A percentile compares a stretch with the other conserved stretches of the same genome.
Evolutionary conservation across 2,888 invertebrate species (phyloP).

Genomic region (Cerceris ruficornis): DNA sequence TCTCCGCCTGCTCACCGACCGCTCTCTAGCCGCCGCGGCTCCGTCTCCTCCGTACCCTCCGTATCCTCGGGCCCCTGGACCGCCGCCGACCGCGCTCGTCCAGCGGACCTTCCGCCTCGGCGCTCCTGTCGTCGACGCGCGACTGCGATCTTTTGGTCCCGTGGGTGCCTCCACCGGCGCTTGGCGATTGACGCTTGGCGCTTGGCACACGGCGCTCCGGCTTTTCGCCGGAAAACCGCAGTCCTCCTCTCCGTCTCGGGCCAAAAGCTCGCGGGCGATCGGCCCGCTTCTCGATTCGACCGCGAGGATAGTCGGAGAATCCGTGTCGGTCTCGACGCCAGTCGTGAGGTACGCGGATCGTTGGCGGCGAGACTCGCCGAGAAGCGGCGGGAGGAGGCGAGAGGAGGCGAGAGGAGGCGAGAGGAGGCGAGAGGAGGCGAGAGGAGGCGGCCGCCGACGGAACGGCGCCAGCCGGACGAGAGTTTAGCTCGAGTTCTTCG

Average conservation of each 20-base stretch:
- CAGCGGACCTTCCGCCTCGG: no score
- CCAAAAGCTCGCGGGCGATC: no score
- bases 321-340: slow-evolving; percentile 7
- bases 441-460: slow-evolving; percentile 74
- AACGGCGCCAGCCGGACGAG: slow-evolving; percentile 74
- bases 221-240: no score
- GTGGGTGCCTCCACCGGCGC: no score
- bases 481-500: slow-evolving; percentile 67
- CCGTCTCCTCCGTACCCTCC: slow-evolving; percentile 6
- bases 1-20: slow-evolving; percentile 15
- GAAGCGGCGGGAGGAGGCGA: slow-evolving; percentile 63
- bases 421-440: slow-evolving; percentile 59
- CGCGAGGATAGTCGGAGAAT: background rate
- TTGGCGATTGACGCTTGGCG: no score
- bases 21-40: slow-evolving; percentile 3
- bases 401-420: slow-evolving; percentile 55
- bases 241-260: no score
- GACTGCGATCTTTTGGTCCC: no score
- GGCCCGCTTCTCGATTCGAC: no score
- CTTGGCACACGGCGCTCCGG: no score
- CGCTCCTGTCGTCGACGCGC: no score
- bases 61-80: background rate
- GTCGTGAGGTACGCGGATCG: slow-evolving; percentile 61
- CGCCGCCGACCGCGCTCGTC: no score
- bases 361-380: slow-evolving; percentile 70